These are phyloP conservation scores for Halocaridina rubra DNA, from an alignment of 2,888 invertebrate genomes.

Conservation along the genomic window DNA sequence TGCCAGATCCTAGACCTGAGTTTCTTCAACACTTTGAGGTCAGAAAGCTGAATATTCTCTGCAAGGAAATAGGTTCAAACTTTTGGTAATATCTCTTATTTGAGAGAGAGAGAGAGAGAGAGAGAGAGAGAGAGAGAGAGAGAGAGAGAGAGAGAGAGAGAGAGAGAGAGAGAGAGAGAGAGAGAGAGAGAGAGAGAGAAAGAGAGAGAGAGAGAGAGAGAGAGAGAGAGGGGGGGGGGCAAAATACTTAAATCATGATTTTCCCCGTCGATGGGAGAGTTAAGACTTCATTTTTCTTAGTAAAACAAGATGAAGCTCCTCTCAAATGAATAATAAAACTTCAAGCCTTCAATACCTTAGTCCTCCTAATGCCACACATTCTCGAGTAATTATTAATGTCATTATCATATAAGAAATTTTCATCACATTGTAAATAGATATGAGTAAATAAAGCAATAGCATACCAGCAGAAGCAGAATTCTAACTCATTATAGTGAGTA, in stretches of 20 bases:
- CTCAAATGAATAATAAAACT: no score
- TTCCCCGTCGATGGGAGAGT: slow-evolving; percentile 18
- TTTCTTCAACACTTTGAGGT: slow-evolving; percentile 59
- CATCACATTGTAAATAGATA: no score
- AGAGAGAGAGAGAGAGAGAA: not conserved
- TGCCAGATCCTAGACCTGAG: slow-evolving; percentile 60
- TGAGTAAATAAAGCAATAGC: no score
- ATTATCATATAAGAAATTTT: no score
- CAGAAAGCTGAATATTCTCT: slow-evolving; percentile 52
- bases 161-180: not conserved
- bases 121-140: not conserved
- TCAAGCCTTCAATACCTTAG: no score
- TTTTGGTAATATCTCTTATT: not conserved
- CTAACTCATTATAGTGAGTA: no score
- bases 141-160: not conserved
- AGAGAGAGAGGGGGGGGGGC: not conserved
- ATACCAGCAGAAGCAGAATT: no score
- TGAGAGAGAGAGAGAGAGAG: not conserved
- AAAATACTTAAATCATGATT: not conserved
- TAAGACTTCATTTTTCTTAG: not conserved
- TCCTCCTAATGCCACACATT: no score
- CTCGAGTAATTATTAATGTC: no score
- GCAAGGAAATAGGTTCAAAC: slow-evolving; percentile 50
- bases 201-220: not conserved
- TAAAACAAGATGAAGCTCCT: no score